phyloP scores from a whole-genome alignment of 37 sponge, comb jelly and placozoan species.

The Chondrilla cf. caribensis region DNA sequence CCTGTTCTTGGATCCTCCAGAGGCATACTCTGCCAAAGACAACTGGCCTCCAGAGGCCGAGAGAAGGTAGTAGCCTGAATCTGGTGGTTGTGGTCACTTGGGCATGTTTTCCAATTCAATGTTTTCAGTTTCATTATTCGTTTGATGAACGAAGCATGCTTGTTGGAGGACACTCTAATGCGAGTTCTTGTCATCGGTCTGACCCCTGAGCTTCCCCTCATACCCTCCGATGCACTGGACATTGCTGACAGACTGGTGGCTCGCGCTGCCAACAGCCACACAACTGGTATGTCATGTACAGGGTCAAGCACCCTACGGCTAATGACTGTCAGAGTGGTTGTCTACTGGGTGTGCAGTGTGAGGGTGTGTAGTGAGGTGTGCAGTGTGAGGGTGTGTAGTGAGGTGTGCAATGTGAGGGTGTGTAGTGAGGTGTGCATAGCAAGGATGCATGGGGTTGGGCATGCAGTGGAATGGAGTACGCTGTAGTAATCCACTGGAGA shows the following conservation, averaged over 20 bases:
- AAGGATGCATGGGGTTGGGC: too few species aligned
- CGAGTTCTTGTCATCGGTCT: slow-evolving; percentile 80
- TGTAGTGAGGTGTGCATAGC: too few species aligned
- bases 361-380: too few species aligned
- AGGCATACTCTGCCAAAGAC: slow-evolving; percentile 73
- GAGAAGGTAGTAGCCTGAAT: slow-evolving; percentile 49
- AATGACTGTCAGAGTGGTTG: too few species aligned
- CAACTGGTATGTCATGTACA: slow-evolving; percentile 55
- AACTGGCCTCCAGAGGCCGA: slow-evolving; percentile 91
- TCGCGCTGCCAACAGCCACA: slow-evolving; percentile 84
- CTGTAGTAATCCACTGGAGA: too few species aligned
- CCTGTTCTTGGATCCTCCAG: slow-evolving; percentile 77
- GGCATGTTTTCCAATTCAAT: too few species aligned
- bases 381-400: too few species aligned
- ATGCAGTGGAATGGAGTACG: too few species aligned
- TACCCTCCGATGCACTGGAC: slow-evolving; percentile 83
- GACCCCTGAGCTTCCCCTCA: slow-evolving; percentile 74
- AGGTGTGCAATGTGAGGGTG: too few species aligned
- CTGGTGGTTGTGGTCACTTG: background rate
- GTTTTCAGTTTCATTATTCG: slow-evolving; percentile 51
- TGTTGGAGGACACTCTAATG: slow-evolving; percentile 90
- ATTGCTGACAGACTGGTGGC: slow-evolving; percentile 86
- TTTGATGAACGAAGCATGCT: slow-evolving; percentile 71
- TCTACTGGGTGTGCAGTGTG: too few species aligned
- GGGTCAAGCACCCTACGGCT: too few species aligned